Evolutionary conservation across 1,140 invertebrate species (phyloP), one percentile per base, ranked within the genome.

Genomic region (Caenorhabditis elegans): DNA sequence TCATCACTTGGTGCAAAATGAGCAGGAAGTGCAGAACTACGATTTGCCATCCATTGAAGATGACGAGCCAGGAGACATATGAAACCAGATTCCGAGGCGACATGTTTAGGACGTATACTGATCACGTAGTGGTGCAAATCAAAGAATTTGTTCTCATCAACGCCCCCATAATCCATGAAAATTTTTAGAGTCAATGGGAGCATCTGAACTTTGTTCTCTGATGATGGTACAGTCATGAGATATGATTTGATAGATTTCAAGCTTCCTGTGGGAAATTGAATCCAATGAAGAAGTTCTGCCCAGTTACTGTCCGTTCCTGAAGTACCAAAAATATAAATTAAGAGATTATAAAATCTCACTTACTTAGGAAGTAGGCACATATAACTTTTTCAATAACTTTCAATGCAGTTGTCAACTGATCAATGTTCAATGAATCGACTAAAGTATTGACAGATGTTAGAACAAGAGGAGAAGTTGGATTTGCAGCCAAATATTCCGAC

Each of bases 301-400:
- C 82, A 83, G 4, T 36, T 79, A 28, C 51, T 47, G n/a, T 46
- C 65, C 2, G 46, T 47, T 78, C 81, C 81, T 82, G 51, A 34
- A 76, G 39, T 36, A 43, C 39, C 39, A 43, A 43, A 8, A 8
- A 43, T 43, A 43, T 43, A 15, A 15, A 43, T 53, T 51, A 6
- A 8, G 8, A 28, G 31, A 6, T 43, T 49, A 19, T 22, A 24
- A 22, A 10, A 46, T 26, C 78, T 26, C 17, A 26, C 81, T 65
- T 24, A 79, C 82, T 47, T 13, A 60, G 36, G 28, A 83, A 83
- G 28, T 83, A 83, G 6, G 76, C 36, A 17, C 8, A 10, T 22
- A 83, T 28, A 17, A 77, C 31, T 28, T 65, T 79, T n/a, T 83
- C 77, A 17, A 83, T 28, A 28, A 83, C 82, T 83, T 65, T 78